Percentiles rank a stretch among this genome's conserved stretches.
These are phyloP conservation scores for Ceraclea dissimilis DNA, from an alignment of 2,888 invertebrate species.

Conservation along the genomic window DNA sequence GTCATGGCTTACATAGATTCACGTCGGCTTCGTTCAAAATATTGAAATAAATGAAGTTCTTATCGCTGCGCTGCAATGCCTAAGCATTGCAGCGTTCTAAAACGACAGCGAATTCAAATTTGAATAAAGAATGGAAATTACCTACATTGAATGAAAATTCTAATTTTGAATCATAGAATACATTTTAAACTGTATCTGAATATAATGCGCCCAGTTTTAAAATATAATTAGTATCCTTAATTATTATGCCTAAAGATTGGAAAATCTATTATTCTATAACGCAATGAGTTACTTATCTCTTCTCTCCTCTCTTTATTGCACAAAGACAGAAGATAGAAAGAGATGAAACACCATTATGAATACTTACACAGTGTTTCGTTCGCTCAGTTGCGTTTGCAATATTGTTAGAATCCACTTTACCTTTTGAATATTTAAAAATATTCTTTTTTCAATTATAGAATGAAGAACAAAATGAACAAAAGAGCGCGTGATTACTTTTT, in stretches of 20 bases:
- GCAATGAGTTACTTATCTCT: constrained; percentile 18
- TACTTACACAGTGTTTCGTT: constrained; percentile 19
- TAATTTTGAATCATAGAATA: too few species aligned
- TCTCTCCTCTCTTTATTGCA: constrained; percentile 1
- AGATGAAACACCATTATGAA: constrained; percentile 19
- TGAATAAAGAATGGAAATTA: too few species aligned
- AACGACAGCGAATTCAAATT: too few species aligned
- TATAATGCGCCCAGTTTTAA: neutral
- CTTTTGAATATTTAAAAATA: constrained; percentile 19
- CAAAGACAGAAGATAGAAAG: constrained; percentile 1
- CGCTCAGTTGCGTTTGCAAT: constrained; percentile 25
- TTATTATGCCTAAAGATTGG: constrained; percentile 11
- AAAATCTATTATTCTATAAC: constrained; percentile 23
- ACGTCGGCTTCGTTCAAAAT: too few species aligned
- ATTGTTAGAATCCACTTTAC: constrained; percentile 29
- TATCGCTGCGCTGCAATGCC: too few species aligned
- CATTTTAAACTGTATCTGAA: too few species aligned
- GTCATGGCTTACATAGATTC: too few species aligned
- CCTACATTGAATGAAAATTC: too few species aligned
- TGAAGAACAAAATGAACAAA: too few species aligned
- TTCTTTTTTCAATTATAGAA: constrained; percentile 22
- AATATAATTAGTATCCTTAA: neutral
- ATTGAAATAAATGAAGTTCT: too few species aligned
- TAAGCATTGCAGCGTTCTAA: too few species aligned
- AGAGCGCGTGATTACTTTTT: too few species aligned